Conservation (phyloP, 2,113 vertebrate genomes). For the Scartelaos histophorus region DNA sequence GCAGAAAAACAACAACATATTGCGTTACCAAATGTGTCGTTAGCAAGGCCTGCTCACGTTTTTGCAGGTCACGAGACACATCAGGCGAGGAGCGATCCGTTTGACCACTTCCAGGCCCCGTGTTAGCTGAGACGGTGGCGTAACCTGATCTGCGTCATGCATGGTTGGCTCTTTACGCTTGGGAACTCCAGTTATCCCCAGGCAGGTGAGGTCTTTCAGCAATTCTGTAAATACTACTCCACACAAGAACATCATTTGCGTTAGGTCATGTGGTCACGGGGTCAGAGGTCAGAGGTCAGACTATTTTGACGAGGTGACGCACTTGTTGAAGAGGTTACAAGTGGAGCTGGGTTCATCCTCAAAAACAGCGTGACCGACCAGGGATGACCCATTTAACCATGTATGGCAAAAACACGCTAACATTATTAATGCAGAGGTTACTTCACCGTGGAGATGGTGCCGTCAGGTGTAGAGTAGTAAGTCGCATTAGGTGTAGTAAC, state of each 20-base stretch:
- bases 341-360: neutral
- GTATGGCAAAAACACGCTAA: neutral
- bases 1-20: constrained; percentile 17
- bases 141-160: constrained; percentile 40
- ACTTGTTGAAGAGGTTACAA: neutral
- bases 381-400: neutral
- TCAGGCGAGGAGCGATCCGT: constrained; percentile 37
- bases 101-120: constrained; percentile 58
- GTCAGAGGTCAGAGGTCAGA: constrained; percentile 23
- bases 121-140: constrained; percentile 41
- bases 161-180: constrained; percentile 15
- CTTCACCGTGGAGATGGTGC: no score
- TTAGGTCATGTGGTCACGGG: neutral
- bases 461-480: no score
- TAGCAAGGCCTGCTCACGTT: constrained; percentile 33
- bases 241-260: constrained; percentile 6
- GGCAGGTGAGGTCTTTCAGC: constrained; percentile 31
- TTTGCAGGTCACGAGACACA: constrained; percentile 35
- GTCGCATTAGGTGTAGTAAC: no score
- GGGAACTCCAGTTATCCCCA: constrained; percentile 16
- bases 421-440: neutral
- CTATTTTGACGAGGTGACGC: constrained; percentile 6
- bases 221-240: constrained; percentile 16
- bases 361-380: neutral
- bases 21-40: constrained; percentile 19